phyloP scores from a whole-genome alignment of 1,140 invertebrate species.

The Zaprionus ornatus region DNA sequence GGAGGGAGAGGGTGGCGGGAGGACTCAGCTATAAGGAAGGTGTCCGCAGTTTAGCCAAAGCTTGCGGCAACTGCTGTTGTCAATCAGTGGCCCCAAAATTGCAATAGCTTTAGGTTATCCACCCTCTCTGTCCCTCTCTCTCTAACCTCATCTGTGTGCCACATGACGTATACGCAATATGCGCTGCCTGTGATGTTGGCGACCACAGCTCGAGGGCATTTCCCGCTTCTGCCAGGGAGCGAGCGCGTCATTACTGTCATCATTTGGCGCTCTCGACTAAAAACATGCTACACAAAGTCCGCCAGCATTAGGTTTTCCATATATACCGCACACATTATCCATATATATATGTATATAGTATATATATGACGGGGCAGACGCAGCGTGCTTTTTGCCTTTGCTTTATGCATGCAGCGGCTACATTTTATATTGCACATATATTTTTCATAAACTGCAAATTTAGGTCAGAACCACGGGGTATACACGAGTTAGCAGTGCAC shows the following conservation, averaged over 20 bases:
- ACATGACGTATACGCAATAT: conserved; percentile 47
- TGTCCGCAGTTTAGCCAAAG: not conserved
- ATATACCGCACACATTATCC: not conserved
- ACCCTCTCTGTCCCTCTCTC: not conserved
- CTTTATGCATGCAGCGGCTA: conserved; percentile 66
- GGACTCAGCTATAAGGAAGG: not conserved
- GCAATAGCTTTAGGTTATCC: conserved; percentile 18
- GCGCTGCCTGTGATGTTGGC: conserved; percentile 39
- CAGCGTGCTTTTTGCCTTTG: conserved; percentile 35
- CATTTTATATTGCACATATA: conserved; percentile 71
- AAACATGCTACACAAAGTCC: conserved; percentile 44
- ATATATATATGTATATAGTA: conserved; percentile 43
- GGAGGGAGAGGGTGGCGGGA: not conserved
- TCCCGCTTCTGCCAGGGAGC: conserved; percentile 40
- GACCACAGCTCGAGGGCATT: conserved; percentile 52
- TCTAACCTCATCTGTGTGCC: not conserved
- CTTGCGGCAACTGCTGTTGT: not conserved
- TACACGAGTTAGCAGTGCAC: conserved; percentile 24
- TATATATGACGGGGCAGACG: conserved; percentile 49
- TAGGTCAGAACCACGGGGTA: conserved; percentile 71
- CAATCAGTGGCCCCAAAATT: conserved; percentile 22
- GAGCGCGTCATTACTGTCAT: conserved; percentile 64
- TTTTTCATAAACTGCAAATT: conserved; percentile 79
- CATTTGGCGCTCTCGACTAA: conserved; percentile 53
- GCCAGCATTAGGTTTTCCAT: conserved; percentile 21